Conservation (phyloP, 2,888 invertebrate genomes). For the Lymantria dispar region DNA sequence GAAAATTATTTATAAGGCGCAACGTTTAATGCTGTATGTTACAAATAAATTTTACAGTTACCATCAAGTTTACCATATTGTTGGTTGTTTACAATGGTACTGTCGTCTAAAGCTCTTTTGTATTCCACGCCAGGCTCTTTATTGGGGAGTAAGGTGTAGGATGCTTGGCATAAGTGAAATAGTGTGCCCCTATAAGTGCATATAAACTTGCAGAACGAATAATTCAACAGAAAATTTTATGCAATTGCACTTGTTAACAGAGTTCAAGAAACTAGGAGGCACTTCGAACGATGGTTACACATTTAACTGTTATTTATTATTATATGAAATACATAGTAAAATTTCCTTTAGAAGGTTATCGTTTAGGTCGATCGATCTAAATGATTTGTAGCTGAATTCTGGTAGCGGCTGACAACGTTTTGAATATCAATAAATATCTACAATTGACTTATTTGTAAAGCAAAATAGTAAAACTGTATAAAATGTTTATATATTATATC, state of each 20-base stretch:
- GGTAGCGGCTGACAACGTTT: neutral
- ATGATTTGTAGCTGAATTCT: neutral
- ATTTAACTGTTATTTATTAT: constrained; percentile 17
- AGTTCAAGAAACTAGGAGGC: constrained; percentile 20
- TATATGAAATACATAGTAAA: constrained; percentile 1
- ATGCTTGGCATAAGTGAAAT: constrained; percentile 37
- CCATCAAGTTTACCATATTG: constrained; percentile 65
- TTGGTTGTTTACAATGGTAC: constrained; percentile 56
- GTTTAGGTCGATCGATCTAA: neutral
- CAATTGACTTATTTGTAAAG: too few relatives aligned
- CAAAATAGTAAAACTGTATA: too few relatives aligned
- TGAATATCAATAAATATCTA: neutral
- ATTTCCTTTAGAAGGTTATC: constrained; percentile 2
- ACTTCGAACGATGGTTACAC: constrained; percentile 22
- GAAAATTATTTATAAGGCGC: constrained; percentile 76
- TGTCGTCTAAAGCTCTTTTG: constrained; percentile 55
- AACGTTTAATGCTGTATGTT: constrained; percentile 59
- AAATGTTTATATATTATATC: too few relatives aligned
- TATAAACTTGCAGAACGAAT: constrained; percentile 33
- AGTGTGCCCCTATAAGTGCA: constrained; percentile 37
- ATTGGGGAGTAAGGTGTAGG: constrained; percentile 47
- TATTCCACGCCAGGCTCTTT: constrained; percentile 56
- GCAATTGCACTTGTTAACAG: constrained; percentile 36
- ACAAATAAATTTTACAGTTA: constrained; percentile 74
- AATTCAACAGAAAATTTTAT: constrained; percentile 39